These are phyloP conservation scores for Drosophila subquinaria DNA, from an alignment of 2,888 invertebrate species.

Conservation along the genomic window DNA sequence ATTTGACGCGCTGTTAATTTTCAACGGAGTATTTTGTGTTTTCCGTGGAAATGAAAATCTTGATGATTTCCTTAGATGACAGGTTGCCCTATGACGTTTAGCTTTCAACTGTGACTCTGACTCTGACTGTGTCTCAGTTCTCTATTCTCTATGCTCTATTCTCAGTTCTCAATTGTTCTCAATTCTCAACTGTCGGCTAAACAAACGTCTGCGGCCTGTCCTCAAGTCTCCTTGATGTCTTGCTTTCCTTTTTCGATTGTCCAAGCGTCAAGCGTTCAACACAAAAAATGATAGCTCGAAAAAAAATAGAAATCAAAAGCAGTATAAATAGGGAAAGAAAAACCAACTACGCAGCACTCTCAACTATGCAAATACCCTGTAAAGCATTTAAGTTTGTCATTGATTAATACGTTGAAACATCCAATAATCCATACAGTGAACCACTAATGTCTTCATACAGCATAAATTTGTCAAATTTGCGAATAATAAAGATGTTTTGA, in stretches of 20 bases:
- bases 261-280: constrained; percentile 24
- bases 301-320: background rate
- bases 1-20: constrained; percentile 78
- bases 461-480: too few species aligned
- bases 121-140: background rate
- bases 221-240: constrained; percentile 61
- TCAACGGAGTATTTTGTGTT: constrained; percentile 15
- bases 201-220: constrained; percentile 45
- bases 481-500: too few species aligned
- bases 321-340: background rate
- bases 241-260: constrained; percentile 41
- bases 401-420: too few species aligned
- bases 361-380: constrained; percentile 1
- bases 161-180: too few species aligned
- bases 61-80: constrained; percentile 43
- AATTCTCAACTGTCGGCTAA: background rate
- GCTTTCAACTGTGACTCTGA: background rate
- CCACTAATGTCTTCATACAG: too few species aligned
- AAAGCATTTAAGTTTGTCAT: background rate
- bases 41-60: constrained; percentile 28
- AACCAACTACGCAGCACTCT: background rate
- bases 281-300: constrained; percentile 11
- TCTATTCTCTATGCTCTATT: too few species aligned
- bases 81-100: too few species aligned
- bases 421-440: too few species aligned